These are phyloP conservation scores for Oxyteleia sp. DNA, from an alignment of 2,888 invertebrate species.

Conservation along the genomic window DNA sequence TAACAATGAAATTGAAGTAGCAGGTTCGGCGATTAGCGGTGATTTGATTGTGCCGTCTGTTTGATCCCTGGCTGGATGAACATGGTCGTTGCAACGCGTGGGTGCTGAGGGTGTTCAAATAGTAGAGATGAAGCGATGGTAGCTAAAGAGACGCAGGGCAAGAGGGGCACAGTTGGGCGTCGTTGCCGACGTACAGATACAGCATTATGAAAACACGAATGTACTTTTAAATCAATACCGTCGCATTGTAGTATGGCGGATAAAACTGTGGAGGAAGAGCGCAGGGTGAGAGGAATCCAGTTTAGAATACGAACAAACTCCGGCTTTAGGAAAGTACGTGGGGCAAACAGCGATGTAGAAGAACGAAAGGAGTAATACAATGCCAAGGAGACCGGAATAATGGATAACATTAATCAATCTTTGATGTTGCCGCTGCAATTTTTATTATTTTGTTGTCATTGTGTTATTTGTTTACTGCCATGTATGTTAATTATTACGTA, in stretches of 20 bases:
- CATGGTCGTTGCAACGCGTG: constrained; percentile 67
- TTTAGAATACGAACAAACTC: constrained; percentile 75
- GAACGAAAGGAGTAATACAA: constrained; percentile 53
- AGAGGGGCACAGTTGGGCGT: constrained; percentile 83
- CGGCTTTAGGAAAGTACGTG: constrained; percentile 72
- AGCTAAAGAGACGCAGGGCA: constrained; percentile 68
- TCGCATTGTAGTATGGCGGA: constrained; percentile 87
- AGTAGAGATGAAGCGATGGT: constrained; percentile 74
- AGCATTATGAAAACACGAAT: constrained; percentile 88
- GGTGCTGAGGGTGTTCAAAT: constrained; percentile 70
- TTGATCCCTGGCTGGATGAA: constrained; percentile 68
- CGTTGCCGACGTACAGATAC: constrained; percentile 84
- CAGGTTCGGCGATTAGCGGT: constrained; percentile 82
- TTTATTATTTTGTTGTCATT: constrained; percentile 14
- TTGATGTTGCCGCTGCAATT: constrained; percentile 74
- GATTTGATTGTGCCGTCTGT: constrained; percentile 83
- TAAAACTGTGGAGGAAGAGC: constrained; percentile 78
- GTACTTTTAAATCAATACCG: constrained; percentile 88
- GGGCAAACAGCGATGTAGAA: constrained; percentile 51
- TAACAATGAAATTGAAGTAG: constrained; percentile 80
- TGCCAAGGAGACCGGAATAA: constrained; percentile 79
- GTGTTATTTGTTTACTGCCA: no score
- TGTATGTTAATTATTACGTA: no score
- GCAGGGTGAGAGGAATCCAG: constrained; percentile 72
- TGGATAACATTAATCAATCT: constrained; percentile 83